Conservation (phyloP, 30 jellyfish, hydroid and myxozoan genomes). For the Sanderia malayensis region DNA sequence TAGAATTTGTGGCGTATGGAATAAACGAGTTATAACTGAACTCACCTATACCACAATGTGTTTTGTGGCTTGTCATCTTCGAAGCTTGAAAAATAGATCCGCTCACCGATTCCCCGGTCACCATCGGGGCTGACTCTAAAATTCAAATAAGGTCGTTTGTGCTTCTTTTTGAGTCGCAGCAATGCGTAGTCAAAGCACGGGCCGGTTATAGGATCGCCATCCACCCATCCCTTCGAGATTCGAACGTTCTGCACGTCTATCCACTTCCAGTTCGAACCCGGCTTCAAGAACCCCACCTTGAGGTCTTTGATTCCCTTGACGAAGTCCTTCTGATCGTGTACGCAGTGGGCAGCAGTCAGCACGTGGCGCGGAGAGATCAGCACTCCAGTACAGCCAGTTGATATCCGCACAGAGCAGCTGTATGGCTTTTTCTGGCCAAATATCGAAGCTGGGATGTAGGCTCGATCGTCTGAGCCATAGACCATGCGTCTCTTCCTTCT, state of each 20-base stretch:
- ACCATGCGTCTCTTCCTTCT: slow-evolving; percentile 71
- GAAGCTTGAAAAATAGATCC: slow-evolving; percentile 91
- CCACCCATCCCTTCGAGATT: slow-evolving; percentile 97
- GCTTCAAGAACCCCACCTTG: slow-evolving; percentile 75
- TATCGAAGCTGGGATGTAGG: slow-evolving; percentile 69
- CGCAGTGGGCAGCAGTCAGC: slow-evolving; percentile 99
- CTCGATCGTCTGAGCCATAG: slow-evolving; percentile 91
- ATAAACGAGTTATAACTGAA: background rate
- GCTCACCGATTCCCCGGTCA: slow-evolving; percentile 84
- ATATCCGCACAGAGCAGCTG: slow-evolving; percentile 78
- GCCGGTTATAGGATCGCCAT: slow-evolving; percentile 80
- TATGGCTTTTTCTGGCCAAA: slow-evolving; percentile 88
- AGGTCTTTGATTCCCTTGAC: slow-evolving; percentile 72
- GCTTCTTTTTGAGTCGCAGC: slow-evolving; percentile 61
- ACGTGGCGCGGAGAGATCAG: slow-evolving; percentile 97
- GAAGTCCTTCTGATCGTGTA: slow-evolving; percentile 94
- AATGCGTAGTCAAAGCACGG: slow-evolving; percentile 95
- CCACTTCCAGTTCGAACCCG: slow-evolving; percentile 59
- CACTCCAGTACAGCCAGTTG: slow-evolving; percentile 99
- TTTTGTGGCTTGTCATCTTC: slow-evolving; percentile 97
- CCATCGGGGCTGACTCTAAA: slow-evolving; percentile 83
- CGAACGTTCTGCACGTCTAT: slow-evolving; percentile 66
- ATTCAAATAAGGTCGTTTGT: slow-evolving; percentile 78
- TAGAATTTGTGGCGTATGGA: no score
- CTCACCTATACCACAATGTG: slow-evolving; percentile 97